A percentile compares a stretch with the other conserved stretches of the same genome.
Evolutionary conservation across 2,888 invertebrate genomes (phyloP).

Genomic region (Sesia apiformis): DNA sequence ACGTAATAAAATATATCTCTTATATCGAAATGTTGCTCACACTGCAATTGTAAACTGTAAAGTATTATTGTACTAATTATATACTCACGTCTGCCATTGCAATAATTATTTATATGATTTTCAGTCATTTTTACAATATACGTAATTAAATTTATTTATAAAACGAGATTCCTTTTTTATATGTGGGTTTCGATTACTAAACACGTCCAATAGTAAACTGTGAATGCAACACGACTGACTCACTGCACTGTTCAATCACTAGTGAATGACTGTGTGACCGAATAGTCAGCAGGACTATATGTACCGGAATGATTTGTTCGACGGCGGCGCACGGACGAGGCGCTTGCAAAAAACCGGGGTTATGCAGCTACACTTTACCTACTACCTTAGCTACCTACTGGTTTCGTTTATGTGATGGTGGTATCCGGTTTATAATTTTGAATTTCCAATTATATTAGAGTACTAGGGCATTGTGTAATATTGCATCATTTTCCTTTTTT

Average conservation of each 20-base stretch:
- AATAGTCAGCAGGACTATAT: not conserved
- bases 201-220: too few species aligned
- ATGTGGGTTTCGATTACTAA: too few species aligned
- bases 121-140: constrained; percentile 7
- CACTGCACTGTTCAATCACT: not conserved
- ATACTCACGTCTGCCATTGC: constrained; percentile 14
- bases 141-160: not conserved
- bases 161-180: too few species aligned
- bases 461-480: too few species aligned
- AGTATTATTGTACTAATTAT: constrained; percentile 15
- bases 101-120: constrained; percentile 7
- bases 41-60: constrained; percentile 3
- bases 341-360: not conserved
- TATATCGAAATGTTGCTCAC: not conserved
- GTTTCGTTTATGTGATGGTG: too few species aligned
- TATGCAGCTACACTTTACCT: not conserved
- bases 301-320: not conserved
- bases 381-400: too few species aligned
- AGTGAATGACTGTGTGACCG: not conserved
- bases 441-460: too few species aligned
- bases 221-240: not conserved
- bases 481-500: too few species aligned
- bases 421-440: too few species aligned
- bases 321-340: not conserved
- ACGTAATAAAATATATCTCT: not conserved